Conservation (phyloP, 1,140 invertebrate genomes). For the Cyrtorhinus lividipennis region DNA sequence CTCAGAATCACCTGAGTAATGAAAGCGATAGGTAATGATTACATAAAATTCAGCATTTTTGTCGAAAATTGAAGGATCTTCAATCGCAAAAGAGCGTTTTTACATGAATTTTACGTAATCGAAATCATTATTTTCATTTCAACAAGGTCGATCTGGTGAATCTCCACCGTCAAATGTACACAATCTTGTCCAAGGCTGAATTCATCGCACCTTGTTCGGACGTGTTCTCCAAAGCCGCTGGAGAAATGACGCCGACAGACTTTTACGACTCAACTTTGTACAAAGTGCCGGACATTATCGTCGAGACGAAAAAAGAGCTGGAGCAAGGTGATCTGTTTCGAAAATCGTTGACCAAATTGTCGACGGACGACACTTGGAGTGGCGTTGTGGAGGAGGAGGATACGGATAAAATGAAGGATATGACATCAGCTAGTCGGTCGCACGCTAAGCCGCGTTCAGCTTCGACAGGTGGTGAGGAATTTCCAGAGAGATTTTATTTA, state of each 20-base stretch:
- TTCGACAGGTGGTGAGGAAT: too few relatives aligned
- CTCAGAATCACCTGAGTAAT: too few relatives aligned
- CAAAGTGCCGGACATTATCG: slow-evolving; percentile 1
- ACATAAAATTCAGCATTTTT: too few relatives aligned
- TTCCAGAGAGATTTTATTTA: too few relatives aligned
- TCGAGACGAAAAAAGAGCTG: not conserved
- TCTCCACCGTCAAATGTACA: not conserved
- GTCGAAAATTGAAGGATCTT: too few relatives aligned
- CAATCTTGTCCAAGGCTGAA: not conserved
- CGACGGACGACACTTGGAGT: not conserved
- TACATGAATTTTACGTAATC: too few relatives aligned
- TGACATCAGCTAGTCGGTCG: not conserved
- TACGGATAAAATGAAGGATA: not conserved
- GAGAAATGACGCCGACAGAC: not conserved
- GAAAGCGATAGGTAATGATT: too few relatives aligned
- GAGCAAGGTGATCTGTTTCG: not conserved
- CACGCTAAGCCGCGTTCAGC: too few relatives aligned
- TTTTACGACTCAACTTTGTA: not conserved
- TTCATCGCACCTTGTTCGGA: not conserved
- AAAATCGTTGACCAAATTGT: not conserved
- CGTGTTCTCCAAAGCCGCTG: not conserved
- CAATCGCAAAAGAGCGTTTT: too few relatives aligned
- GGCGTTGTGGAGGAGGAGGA: not conserved
- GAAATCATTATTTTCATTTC: too few relatives aligned
- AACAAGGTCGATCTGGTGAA: not conserved